phyloP scores from a whole-genome alignment of 2,888 invertebrate genomes.

The Tiliacea aurago region DNA sequence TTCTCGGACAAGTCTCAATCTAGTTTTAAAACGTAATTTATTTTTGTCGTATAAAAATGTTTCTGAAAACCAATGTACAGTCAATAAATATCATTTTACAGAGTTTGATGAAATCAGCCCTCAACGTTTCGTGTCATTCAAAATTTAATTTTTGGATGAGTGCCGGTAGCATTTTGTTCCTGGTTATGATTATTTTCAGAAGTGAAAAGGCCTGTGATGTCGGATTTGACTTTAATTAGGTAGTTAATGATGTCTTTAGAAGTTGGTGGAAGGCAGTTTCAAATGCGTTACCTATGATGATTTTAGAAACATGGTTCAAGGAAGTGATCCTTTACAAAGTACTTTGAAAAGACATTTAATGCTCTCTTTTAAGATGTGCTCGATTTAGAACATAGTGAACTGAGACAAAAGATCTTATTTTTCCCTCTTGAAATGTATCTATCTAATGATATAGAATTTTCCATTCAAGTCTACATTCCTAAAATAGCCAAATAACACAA shows the following conservation, averaged over 20 bases:
- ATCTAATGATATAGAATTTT: not conserved
- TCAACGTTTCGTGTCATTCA: conserved; percentile 23
- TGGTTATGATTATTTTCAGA: conserved; percentile 24
- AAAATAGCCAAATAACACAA: conserved; percentile 6
- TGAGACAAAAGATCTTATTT: not conserved
- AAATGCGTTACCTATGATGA: not conserved
- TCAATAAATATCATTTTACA: not conserved
- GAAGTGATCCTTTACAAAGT: not conserved
- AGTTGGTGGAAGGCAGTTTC: not conserved
- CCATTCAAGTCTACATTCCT: not conserved
- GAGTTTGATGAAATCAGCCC: conserved; percentile 1
- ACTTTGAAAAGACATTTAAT: not conserved
- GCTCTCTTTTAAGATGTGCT: not conserved
- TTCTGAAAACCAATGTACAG: not conserved
- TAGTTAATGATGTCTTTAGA: conserved; percentile 18
- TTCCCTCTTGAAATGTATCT: not conserved
- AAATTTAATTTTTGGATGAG: conserved; percentile 40
- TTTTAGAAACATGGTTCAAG: not conserved
- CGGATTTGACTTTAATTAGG: conserved; percentile 43
- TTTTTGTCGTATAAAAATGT: not conserved
- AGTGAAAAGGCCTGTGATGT: conserved; percentile 10
- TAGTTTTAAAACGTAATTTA: not conserved
- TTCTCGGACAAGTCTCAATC: not conserved
- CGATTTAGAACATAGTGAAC: not conserved
- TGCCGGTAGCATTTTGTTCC: conserved; percentile 22